Conservation (phyloP, 1,140 invertebrate genomes). For the Macrobrachium nipponense region DNA sequence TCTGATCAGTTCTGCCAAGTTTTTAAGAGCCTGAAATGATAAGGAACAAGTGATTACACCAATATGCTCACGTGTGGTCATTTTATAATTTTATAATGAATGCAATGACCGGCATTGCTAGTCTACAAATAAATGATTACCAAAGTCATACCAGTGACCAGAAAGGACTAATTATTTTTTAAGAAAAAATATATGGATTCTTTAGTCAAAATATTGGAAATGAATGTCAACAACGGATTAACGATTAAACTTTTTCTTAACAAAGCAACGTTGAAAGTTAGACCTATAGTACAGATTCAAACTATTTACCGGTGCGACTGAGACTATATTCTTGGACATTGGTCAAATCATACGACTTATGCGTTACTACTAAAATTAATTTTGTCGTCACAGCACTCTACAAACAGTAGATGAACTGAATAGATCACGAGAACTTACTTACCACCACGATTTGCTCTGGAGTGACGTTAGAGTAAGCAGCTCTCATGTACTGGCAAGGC, state of each 20-base stretch:
- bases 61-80: background rate
- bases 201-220: too few relatives aligned
- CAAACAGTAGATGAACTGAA: background rate
- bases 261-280: too few relatives aligned
- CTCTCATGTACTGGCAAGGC: slow-evolving; percentile 76
- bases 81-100: background rate
- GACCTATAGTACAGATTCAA: too few relatives aligned
- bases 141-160: too few relatives aligned
- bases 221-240: too few relatives aligned
- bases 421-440: background rate
- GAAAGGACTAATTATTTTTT: too few relatives aligned
- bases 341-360: background rate
- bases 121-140: too few relatives aligned
- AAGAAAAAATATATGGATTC: too few relatives aligned
- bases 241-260: too few relatives aligned
- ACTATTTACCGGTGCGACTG: too few relatives aligned
- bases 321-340: too few relatives aligned
- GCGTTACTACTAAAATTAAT: background rate
- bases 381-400: background rate
- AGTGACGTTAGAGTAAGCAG: slow-evolving; percentile 77
- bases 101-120: background rate
- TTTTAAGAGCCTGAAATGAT: slow-evolving; percentile 9
- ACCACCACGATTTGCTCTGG: slow-evolving; percentile 39
- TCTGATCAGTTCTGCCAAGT: slow-evolving; percentile 27
- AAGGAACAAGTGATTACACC: background rate